Percentiles rank a stretch among this genome's conserved stretches.
phyloP scores from a whole-genome alignment of 2,113 vertebrate genomes.

The Callorhinus ursinus region DNA sequence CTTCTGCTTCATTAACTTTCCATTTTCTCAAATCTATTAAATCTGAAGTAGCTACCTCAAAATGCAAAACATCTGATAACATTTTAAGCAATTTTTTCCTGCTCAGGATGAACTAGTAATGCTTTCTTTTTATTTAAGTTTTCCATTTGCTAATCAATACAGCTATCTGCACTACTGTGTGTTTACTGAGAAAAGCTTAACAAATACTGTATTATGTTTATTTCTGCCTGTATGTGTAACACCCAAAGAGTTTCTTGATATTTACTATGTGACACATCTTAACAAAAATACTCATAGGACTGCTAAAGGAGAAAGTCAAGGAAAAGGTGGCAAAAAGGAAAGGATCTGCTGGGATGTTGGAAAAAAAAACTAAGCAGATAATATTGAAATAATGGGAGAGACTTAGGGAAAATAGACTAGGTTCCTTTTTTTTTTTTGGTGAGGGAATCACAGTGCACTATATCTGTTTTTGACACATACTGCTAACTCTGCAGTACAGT shows the following conservation, averaged over 20 bases:
- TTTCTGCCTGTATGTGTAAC: neutral
- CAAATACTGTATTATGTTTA: neutral
- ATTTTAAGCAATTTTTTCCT: neutral
- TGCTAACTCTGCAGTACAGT: neutral
- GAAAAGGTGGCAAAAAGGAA: neutral
- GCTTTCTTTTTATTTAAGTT: neutral
- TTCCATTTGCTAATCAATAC: conserved; percentile 29
- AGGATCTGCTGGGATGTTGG: neutral
- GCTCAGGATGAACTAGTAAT: conserved; percentile 5
- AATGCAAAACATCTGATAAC: conserved; percentile 10
- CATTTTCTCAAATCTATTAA: conserved; percentile 51
- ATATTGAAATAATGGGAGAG: neutral
- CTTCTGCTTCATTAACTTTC: conserved; percentile 58
- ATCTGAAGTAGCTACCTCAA: conserved; percentile 48
- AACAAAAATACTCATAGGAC: neutral
- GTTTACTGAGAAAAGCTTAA: conserved; percentile 10
- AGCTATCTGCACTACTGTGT: neutral
- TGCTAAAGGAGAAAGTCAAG: neutral
- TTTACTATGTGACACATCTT: neutral
- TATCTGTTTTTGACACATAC: neutral
- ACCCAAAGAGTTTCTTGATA: neutral
- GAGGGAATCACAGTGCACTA: neutral
- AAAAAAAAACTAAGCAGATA: neutral
- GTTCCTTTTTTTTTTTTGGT: neutral
- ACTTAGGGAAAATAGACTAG: neutral